A percentile compares a stretch with the other conserved stretches of the same genome.
Evolutionary conservation across 2,888 invertebrate species (phyloP).

Genomic region (Tiliacea aurago): DNA sequence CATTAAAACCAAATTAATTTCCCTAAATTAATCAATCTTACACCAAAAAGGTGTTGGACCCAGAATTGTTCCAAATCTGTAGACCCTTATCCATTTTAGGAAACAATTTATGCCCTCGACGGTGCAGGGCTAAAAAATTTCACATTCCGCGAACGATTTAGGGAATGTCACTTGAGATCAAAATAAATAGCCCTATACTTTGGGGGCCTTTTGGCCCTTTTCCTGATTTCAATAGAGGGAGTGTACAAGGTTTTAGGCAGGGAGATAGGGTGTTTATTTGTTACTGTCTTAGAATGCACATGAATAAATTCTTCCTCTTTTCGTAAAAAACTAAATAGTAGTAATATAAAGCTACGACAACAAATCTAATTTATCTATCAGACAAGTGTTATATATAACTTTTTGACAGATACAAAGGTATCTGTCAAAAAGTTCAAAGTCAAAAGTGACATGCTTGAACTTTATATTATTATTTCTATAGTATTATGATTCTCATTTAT

Average conservation of each 20-base stretch:
- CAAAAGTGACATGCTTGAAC: too few species aligned
- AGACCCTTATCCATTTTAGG: slow-evolving; percentile 40
- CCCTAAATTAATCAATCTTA: slow-evolving; percentile 51
- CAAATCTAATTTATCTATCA: too few species aligned
- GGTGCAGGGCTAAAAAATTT: slow-evolving; percentile 60
- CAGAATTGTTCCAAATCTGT: slow-evolving; percentile 39
- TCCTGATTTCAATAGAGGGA: slow-evolving; percentile 77
- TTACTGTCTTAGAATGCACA: not conserved
- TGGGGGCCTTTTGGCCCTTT: slow-evolving; percentile 72
- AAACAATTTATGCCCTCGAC: slow-evolving; percentile 52
- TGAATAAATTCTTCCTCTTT: not conserved
- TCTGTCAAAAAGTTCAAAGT: too few species aligned
- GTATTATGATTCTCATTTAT: too few species aligned
- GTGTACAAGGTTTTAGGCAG: slow-evolving; percentile 63
- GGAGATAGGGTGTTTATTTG: slow-evolving; percentile 33
- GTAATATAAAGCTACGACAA: too few species aligned
- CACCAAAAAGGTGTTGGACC: slow-evolving; percentile 28
- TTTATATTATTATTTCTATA: too few species aligned
- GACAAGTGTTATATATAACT: too few species aligned
- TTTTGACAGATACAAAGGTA: too few species aligned
- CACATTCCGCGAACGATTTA: slow-evolving; percentile 65
- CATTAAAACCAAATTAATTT: slow-evolving; percentile 39
- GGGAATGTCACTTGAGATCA: slow-evolving; percentile 74
- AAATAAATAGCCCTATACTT: slow-evolving; percentile 76
- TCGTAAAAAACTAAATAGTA: too few species aligned